phyloP scores from a whole-genome alignment of 2,113 vertebrate genomes.

The Hylia prasina region DNA sequence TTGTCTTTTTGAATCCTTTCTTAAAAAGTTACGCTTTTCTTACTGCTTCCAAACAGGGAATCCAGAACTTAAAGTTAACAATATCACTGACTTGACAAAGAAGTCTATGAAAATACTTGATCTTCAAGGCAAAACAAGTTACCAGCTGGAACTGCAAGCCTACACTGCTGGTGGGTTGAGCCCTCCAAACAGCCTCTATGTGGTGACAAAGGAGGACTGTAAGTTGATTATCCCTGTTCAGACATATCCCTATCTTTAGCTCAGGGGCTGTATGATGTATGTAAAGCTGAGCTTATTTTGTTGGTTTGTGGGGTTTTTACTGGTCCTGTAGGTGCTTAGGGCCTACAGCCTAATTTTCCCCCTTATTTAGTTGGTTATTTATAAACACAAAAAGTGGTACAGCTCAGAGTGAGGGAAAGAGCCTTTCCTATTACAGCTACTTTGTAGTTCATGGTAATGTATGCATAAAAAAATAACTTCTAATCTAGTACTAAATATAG shows the following conservation, averaged over 20 bases:
- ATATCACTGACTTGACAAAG: constrained; percentile 74
- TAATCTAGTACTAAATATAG: not conserved
- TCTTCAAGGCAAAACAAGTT: constrained; percentile 78
- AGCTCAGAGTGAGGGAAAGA: not conserved
- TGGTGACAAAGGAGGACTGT: constrained; percentile 80
- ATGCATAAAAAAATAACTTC: not conserved
- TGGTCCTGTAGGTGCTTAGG: not conserved
- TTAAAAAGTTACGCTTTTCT: not conserved
- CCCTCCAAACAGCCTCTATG: constrained; percentile 69
- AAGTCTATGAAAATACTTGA: constrained; percentile 72
- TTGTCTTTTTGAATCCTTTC: not conserved
- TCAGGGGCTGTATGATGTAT: not conserved
- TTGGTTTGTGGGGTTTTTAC: not conserved
- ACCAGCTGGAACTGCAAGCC: constrained; percentile 71
- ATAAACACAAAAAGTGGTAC: not conserved
- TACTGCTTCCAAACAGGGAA: constrained; percentile 41
- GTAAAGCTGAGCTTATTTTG: not conserved
- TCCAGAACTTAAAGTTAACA: constrained; percentile 71
- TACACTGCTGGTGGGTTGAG: constrained; percentile 74
- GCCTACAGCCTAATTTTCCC: not conserved
- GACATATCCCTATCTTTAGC: not conserved
- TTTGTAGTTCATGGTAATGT: not conserved
- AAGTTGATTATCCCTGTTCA: constrained; percentile 9
- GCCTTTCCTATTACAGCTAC: not conserved
- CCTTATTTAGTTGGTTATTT: not conserved